A percentile compares a stretch with the other conserved stretches of the same genome.
Evolutionary conservation across 2,888 invertebrate species (phyloP).

Genomic region (Pterostichus madidus): DNA sequence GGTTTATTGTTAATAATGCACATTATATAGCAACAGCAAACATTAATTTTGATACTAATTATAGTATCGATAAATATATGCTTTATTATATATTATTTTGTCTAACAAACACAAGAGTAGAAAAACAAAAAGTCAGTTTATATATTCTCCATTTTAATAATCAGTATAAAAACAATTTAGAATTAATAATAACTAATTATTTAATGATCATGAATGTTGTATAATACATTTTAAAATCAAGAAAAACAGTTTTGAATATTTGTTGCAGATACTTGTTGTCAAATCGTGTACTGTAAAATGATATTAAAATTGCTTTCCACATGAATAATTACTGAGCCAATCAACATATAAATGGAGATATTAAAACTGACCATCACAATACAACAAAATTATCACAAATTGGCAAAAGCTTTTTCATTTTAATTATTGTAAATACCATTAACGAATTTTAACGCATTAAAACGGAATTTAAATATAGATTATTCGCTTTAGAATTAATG

Average conservation of each 20-base stretch:
- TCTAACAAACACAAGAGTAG: neutral
- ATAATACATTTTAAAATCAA: neutral
- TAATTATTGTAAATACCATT: conserved; percentile 53
- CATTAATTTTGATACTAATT: conserved; percentile 48
- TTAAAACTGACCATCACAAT: conserved; percentile 29
- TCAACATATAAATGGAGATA: conserved; percentile 43
- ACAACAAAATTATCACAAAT: conserved; percentile 44
- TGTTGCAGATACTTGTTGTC: neutral
- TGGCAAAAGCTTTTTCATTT: conserved; percentile 44
- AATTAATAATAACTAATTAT: conserved; percentile 11
- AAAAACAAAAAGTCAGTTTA: neutral
- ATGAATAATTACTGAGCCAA: conserved; percentile 31
- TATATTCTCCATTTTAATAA: neutral
- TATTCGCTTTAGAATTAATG: conserved; percentile 26
- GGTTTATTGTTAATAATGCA: conserved; percentile 43
- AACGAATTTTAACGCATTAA: conserved; percentile 37
- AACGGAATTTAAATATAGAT: conserved; percentile 45
- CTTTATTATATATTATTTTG: neutral
- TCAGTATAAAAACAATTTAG: neutral
- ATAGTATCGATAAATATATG: conserved; percentile 29
- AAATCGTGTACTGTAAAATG: neutral
- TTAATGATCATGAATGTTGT: neutral
- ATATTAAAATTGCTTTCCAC: conserved; percentile 39
- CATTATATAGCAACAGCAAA: conserved; percentile 44
- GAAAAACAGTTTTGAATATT: conserved; percentile 25